phyloP scores from a whole-genome alignment of 1,140 invertebrate species.

The Aradophagus sp. region DNA sequence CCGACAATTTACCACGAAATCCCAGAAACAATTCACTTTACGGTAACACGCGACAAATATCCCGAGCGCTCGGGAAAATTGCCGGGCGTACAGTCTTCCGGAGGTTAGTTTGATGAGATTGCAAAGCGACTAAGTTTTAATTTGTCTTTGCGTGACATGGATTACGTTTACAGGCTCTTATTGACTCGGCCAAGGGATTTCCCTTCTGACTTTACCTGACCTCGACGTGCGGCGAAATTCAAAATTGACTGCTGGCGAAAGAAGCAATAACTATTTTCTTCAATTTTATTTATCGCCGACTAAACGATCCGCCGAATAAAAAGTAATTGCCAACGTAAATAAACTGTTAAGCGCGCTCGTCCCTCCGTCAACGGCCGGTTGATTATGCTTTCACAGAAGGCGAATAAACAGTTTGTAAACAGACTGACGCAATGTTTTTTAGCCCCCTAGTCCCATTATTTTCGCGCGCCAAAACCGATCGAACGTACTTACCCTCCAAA shows the following conservation, averaged over 20 bases:
- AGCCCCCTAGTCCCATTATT: too few species aligned
- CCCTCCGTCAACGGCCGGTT: too few species aligned
- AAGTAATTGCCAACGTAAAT: conserved; percentile 13
- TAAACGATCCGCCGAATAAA: conserved; percentile 4
- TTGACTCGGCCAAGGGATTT: conserved; percentile 59
- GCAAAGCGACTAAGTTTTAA: conserved; percentile 71
- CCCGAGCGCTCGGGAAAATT: conserved; percentile 66
- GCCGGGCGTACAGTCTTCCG: conserved; percentile 55
- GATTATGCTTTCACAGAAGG: too few species aligned
- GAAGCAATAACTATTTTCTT: conserved; percentile 23
- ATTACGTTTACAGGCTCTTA: conserved; percentile 65
- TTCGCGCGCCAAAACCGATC: too few species aligned
- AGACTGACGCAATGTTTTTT: too few species aligned
- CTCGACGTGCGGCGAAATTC: conserved; percentile 34
- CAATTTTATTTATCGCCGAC: conserved; percentile 23
- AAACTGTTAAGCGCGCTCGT: too few species aligned
- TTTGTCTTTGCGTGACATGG: conserved; percentile 69
- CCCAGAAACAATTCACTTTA: conserved; percentile 70
- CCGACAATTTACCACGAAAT: conserved; percentile 64
- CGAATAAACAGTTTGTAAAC: conserved; percentile 9
- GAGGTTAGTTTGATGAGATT: conserved; percentile 66
- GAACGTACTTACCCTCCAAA: conserved; percentile 11
- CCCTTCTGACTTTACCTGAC: conserved; percentile 36
- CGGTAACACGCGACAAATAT: conserved; percentile 66
- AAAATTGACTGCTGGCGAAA: conserved; percentile 39